A percentile compares a stretch with the other conserved stretches of the same genome.
These are phyloP conservation scores for Chaetodon auriga DNA, from an alignment of 2,113 vertebrate genomes.

Conservation along the genomic window DNA sequence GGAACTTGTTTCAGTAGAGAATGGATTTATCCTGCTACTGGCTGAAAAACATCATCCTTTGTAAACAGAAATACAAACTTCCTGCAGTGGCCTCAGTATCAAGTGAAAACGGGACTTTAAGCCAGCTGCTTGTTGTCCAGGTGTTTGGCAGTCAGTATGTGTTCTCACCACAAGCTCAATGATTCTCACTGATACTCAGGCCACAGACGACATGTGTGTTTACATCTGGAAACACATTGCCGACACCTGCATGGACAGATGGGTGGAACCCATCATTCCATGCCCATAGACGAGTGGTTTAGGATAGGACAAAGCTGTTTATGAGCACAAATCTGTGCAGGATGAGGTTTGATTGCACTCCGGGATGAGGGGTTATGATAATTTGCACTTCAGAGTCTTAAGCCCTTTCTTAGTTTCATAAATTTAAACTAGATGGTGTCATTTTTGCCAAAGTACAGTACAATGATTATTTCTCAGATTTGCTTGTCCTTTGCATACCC, in stretches of 20 bases:
- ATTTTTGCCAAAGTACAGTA: background rate
- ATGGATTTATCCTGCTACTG: background rate
- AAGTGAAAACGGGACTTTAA: background rate
- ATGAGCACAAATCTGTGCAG: background rate
- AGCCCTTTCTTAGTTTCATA: background rate
- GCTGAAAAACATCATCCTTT: background rate
- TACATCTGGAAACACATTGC: background rate
- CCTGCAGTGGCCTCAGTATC: background rate
- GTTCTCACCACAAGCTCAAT: conserved; percentile 5
- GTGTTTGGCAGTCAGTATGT: conserved; percentile 29
- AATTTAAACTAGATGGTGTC: background rate
- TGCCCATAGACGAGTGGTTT: too few relatives aligned
- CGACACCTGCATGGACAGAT: background rate
- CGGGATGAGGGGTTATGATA: background rate
- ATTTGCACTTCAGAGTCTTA: background rate
- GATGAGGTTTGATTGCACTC: background rate
- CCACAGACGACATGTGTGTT: background rate
- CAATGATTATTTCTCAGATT: background rate
- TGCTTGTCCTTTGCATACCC: background rate
- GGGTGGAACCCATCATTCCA: background rate
- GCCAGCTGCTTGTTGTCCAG: conserved; percentile 11
- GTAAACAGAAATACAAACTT: background rate
- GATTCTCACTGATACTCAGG: conserved; percentile 1
- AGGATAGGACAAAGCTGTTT: background rate
- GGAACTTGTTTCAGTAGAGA: conserved; percentile 1